Percentiles rank a stretch among this genome's conserved stretches.
Conservation (phyloP, 2,888 invertebrate genomes). For the Brachypalpus laphriformis region DNA sequence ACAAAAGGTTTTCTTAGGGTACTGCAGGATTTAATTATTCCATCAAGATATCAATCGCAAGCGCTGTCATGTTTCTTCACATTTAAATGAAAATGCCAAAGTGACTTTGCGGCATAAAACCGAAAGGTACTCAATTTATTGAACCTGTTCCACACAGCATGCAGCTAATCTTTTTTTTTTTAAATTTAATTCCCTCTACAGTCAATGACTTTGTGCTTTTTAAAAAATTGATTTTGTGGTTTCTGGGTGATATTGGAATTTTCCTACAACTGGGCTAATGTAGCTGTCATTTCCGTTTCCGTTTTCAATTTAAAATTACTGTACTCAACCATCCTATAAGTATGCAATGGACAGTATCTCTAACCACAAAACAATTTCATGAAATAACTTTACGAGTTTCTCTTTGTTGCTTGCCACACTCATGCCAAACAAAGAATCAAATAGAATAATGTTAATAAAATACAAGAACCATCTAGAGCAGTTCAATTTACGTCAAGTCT, state of each 20-base stretch:
- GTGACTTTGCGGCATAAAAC: too few species aligned
- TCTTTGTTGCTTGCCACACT: too few species aligned
- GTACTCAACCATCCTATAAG: constrained; percentile 7
- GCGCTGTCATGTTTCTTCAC: too few species aligned
- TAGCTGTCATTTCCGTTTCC: constrained; percentile 20
- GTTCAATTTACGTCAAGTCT: not conserved
- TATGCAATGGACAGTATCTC: constrained; percentile 18
- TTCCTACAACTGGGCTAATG: not conserved
- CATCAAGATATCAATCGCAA: too few species aligned
- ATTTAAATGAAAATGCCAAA: too few species aligned
- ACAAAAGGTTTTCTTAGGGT: too few species aligned
- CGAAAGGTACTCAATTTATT: too few species aligned
- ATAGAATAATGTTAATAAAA: constrained; percentile 34
- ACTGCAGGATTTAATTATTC: too few species aligned
- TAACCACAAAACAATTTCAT: not conserved
- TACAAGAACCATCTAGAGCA: constrained; percentile 6
- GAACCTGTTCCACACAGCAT: not conserved
- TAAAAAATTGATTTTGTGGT: constrained; percentile 59
- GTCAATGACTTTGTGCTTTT: constrained; percentile 2
- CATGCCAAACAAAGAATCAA: not conserved
- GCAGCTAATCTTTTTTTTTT: not conserved
- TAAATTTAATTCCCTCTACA: not conserved
- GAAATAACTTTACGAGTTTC: not conserved
- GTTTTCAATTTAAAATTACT: constrained; percentile 18
- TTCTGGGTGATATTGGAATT: not conserved